phyloP scores from a whole-genome alignment of 2,888 invertebrate genomes.

The Escarpia spicata region DNA sequence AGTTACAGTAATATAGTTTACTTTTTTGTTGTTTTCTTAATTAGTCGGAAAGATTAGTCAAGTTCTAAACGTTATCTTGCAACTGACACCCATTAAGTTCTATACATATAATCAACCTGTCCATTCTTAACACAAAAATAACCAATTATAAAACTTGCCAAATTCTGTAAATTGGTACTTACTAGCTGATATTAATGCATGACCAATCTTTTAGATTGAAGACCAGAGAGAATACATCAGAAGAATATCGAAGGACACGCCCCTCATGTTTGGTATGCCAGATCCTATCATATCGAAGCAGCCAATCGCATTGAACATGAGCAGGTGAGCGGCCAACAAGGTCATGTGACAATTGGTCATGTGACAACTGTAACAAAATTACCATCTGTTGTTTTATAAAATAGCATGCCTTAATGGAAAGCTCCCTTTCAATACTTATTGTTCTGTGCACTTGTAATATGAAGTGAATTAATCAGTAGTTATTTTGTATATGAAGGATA shows the following conservation, averaged over 20 bases:
- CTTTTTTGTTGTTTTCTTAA: not conserved
- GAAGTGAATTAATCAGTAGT: no score
- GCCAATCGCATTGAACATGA: slow-evolving; percentile 61
- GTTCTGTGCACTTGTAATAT: no score
- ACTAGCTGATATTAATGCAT: not conserved
- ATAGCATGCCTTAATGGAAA: not conserved
- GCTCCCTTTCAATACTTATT: no score
- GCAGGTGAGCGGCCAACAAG: slow-evolving; percentile 50
- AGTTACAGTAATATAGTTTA: not conserved
- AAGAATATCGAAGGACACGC: slow-evolving; percentile 56
- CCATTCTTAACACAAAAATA: no score
- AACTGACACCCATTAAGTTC: no score
- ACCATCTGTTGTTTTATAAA: not conserved
- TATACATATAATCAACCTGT: no score
- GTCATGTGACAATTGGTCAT: slow-evolving; percentile 13
- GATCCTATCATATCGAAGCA: slow-evolving; percentile 57
- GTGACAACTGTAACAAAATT: not conserved
- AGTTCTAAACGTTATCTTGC: not conserved
- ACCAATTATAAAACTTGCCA: no score
- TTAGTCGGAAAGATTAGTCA: not conserved
- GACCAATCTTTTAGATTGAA: slow-evolving; percentile 50
- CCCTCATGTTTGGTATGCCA: slow-evolving; percentile 55
- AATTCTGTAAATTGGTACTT: no score
- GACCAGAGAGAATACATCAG: slow-evolving; percentile 60
- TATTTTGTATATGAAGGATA: not conserved